phyloP scores from a whole-genome alignment of 2,797 vertebrate genomes.

The Oreochromis mossambicus region DNA sequence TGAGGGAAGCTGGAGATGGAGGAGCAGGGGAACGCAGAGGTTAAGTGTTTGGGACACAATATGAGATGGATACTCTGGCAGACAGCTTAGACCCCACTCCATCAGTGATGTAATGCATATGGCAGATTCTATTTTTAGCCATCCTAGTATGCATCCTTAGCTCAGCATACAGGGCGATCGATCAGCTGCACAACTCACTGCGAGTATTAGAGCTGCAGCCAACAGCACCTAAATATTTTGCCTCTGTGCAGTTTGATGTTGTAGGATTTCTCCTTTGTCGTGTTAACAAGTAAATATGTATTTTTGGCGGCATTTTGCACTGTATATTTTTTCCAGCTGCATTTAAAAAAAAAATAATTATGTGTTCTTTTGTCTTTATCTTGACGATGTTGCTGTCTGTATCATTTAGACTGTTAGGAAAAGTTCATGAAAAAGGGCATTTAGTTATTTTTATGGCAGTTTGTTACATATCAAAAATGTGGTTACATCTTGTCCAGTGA shows the following conservation, averaged over 20 bases:
- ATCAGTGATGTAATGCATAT: constrained; percentile 75
- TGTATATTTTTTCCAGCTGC: background rate
- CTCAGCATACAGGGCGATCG: constrained; percentile 50
- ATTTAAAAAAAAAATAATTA: too few species aligned
- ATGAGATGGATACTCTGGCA: constrained; percentile 56
- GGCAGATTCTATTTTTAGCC: constrained; percentile 74
- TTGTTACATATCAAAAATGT: background rate
- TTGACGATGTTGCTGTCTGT: background rate
- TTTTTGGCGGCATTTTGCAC: background rate
- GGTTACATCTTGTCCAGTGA: background rate
- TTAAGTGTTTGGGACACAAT: constrained; percentile 47
- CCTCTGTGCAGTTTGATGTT: background rate
- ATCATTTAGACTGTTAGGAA: background rate
- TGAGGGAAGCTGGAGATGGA: constrained; percentile 34
- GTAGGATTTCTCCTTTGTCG: background rate
- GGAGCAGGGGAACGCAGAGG: constrained; percentile 18
- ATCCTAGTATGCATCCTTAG: constrained; percentile 30
- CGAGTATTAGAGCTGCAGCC: constrained; percentile 25
- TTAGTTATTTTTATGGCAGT: background rate
- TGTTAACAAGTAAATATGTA: background rate
- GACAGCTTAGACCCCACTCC: constrained; percentile 53
- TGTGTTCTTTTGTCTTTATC: background rate
- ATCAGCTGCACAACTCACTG: constrained; percentile 49
- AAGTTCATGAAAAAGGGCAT: background rate
- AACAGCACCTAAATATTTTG: constrained; percentile 1